A percentile compares a stretch with the other conserved stretches of the same genome.
These are phyloP conservation scores for Collichthys lucidus DNA, from an alignment of 2,113 vertebrate species.

Conservation along the genomic window DNA sequence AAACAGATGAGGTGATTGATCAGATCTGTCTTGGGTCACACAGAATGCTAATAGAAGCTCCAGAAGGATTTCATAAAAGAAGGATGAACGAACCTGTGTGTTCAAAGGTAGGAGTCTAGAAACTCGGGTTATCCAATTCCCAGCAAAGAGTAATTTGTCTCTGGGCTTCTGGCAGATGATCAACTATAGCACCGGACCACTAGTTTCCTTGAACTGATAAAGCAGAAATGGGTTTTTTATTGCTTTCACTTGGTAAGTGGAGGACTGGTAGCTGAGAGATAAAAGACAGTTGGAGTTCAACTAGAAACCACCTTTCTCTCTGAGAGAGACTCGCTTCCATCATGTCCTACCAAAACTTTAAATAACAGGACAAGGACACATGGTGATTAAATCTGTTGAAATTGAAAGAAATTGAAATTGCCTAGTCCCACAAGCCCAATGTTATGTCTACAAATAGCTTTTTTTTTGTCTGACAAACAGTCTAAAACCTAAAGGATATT, in stretches of 20 bases:
- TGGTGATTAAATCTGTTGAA: no score
- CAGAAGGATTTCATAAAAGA: constrained; percentile 41
- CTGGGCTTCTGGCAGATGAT: constrained; percentile 13
- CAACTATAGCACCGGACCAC: neutral
- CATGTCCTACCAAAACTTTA: neutral
- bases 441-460: no score
- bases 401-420: no score
- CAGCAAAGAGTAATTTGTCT: constrained; percentile 41
- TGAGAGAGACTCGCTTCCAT: neutral
- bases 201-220: constrained; percentile 19
- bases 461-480: no score
- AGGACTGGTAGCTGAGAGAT: constrained; percentile 8
- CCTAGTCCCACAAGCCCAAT: no score
- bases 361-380: no score
- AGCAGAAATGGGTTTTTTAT: constrained; percentile 29
- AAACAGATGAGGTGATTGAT: constrained; percentile 50
- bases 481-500: no score
- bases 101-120: constrained; percentile 25
- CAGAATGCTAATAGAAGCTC: constrained; percentile 28
- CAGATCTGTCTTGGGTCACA: constrained; percentile 41
- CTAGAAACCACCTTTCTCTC: neutral
- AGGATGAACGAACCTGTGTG: constrained; percentile 39
- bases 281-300: constrained; percentile 5
- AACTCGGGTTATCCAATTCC: constrained; percentile 50
- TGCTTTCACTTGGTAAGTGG: constrained; percentile 15